These are phyloP conservation scores for Pristionchus fissidentatus DNA, from an alignment of 2,888 invertebrate species.

Conservation along the genomic window DNA sequence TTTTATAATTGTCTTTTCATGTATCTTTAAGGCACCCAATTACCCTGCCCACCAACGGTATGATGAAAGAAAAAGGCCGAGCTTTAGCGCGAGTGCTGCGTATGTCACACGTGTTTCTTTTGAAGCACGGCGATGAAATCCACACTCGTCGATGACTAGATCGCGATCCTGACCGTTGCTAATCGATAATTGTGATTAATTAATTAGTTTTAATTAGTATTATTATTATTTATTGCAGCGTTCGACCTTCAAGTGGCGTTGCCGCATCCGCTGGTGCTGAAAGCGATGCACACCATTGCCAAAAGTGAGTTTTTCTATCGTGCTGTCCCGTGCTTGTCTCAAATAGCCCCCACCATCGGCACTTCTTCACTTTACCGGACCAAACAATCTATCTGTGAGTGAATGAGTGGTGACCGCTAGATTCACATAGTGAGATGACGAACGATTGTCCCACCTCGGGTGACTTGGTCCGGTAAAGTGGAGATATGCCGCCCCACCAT, in stretches of 20 bases:
- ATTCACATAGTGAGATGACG: too few species aligned
- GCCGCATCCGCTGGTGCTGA: conserved; percentile 96
- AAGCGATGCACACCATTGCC: conserved; percentile 90
- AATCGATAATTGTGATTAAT: background rate
- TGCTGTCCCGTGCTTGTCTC: background rate
- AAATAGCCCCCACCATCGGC: too few species aligned
- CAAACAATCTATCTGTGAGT: too few species aligned
- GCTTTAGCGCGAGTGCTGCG: conserved; percentile 17
- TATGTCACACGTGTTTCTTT: background rate
- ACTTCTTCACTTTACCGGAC: too few species aligned
- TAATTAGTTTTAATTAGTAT: conserved; percentile 45
- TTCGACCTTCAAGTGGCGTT: conserved; percentile 98
- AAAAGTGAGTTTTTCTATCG: conserved; percentile 82
- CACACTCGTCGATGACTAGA: conserved; percentile 9
- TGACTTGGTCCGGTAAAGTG: too few species aligned
- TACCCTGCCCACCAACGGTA: too few species aligned
- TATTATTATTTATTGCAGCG: conserved; percentile 77
- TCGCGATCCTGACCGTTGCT: conserved; percentile 5
- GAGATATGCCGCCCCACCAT: too few species aligned
- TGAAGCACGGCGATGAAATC: background rate
- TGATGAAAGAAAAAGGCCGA: conserved; percentile 27
- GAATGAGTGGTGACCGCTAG: too few species aligned
- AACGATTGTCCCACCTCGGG: too few species aligned
- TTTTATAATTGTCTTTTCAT: too few species aligned
- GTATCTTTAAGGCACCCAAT: too few species aligned